Evolutionary conservation across 2,888 invertebrate species (phyloP).

Genomic region (Nephrotoma guestfalica): DNA sequence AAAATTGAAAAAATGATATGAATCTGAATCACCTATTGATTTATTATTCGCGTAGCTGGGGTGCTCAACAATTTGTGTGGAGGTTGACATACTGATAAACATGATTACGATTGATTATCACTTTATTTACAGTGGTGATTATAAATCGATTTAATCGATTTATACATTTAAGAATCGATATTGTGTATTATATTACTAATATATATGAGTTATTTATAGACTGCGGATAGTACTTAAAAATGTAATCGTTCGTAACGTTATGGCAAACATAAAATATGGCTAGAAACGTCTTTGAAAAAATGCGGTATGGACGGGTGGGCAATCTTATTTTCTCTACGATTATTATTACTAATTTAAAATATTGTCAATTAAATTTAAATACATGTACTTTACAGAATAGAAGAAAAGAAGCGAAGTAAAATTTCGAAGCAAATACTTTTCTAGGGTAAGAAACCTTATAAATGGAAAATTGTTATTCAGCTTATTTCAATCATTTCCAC

Average conservation of each 20-base stretch:
- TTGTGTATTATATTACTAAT: not conserved
- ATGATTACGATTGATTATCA: not conserved
- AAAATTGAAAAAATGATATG: not conserved
- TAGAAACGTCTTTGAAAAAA: no score
- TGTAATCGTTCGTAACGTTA: no score
- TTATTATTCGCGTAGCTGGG: not conserved
- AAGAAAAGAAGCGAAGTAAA: not conserved
- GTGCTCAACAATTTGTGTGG: not conserved
- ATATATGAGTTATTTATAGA: not conserved
- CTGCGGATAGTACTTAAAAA: not conserved
- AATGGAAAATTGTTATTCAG: not conserved
- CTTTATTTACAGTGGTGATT: no score
- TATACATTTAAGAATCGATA: not conserved
- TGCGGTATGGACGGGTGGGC: no score
- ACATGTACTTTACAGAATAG: not conserved
- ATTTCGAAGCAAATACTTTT: not conserved
- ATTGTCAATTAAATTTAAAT: not conserved
- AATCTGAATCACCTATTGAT: not conserved
- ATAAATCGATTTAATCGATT: not conserved
- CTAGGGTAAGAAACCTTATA: not conserved
- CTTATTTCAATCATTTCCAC: not conserved
- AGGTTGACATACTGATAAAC: not conserved
- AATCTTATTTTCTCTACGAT: no score
- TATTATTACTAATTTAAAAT: no score
- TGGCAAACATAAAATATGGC: no score